Evolutionary conservation across 2,888 invertebrate species (phyloP).

Genomic region (Diarsia rubi): DNA sequence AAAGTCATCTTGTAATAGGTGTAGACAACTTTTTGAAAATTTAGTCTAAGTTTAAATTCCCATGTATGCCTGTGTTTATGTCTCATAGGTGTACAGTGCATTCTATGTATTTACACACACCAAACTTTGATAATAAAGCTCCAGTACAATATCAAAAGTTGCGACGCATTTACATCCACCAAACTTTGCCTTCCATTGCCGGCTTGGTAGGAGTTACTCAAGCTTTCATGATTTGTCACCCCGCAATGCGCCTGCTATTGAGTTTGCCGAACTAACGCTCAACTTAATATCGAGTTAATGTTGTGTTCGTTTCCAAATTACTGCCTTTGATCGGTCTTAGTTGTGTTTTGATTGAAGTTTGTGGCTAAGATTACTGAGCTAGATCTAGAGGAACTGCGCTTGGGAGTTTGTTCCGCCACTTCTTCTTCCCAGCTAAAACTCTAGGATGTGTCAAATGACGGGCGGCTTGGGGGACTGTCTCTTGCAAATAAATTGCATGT

Average conservation of each 20-base stretch:
- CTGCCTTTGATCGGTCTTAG: conserved; percentile 53
- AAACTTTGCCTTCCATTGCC: conserved; percentile 62
- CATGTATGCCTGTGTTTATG: not conserved
- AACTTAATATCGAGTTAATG: conserved; percentile 63
- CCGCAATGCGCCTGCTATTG: conserved; percentile 61
- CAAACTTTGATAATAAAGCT: conserved; percentile 36
- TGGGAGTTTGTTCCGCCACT: no score
- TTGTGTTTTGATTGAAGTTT: conserved; percentile 42
- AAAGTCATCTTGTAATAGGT: no score
- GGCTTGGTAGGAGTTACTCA: conserved; percentile 52
- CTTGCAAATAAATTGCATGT: no score
- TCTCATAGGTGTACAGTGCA: not conserved
- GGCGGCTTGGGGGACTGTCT: no score
- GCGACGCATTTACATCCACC: conserved; percentile 60
- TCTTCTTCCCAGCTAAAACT: no score
- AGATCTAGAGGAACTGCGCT: no score
- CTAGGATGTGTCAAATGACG: no score
- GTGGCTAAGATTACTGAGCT: not conserved
- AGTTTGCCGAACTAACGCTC: conserved; percentile 61
- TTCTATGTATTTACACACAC: not conserved
- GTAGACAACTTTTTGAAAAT: not conserved
- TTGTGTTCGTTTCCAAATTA: conserved; percentile 58
- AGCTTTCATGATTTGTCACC: conserved; percentile 65
- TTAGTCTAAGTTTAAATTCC: not conserved
- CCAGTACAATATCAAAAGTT: conserved; percentile 59